A percentile compares a stretch with the other conserved stretches of the same genome.
Conservation (phyloP, 2,888 invertebrate species). For the Drosophila formosana region DNA sequence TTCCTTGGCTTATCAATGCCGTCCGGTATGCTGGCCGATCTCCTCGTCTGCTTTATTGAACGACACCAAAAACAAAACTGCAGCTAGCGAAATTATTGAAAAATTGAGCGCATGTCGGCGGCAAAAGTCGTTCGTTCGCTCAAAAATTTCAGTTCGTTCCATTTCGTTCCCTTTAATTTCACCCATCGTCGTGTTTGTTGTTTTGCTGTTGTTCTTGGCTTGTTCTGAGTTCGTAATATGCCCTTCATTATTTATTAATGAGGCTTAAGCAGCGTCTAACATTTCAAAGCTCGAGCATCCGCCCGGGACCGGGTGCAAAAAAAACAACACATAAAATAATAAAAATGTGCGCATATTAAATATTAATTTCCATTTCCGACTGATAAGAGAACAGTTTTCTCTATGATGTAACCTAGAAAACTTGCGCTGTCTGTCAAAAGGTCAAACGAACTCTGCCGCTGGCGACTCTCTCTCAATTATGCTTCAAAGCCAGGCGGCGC, state of each 20-base stretch:
- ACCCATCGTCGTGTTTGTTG: constrained; percentile 1
- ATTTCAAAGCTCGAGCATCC: constrained; percentile 62
- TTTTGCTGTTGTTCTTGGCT: background rate
- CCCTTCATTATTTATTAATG: constrained; percentile 78
- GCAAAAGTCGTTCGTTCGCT: constrained; percentile 12
- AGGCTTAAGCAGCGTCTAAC: constrained; percentile 80
- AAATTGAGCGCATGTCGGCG: constrained; percentile 36
- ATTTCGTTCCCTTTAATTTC: constrained; percentile 1
- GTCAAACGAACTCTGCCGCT: constrained; percentile 19
- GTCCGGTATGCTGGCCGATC: constrained; percentile 15
- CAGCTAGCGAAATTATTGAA: constrained; percentile 49
- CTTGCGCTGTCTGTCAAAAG: constrained; percentile 28
- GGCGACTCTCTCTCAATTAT: constrained; percentile 46
- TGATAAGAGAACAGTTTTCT: constrained; percentile 64
- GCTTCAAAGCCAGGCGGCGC: constrained; percentile 2
- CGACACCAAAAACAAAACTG: constrained; percentile 19
- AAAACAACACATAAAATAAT: constrained; percentile 37
- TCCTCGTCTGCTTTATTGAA: constrained; percentile 18
- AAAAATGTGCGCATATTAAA: constrained; percentile 75
- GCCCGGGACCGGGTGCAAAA: constrained; percentile 21
- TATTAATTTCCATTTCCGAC: constrained; percentile 78
- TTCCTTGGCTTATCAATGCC: constrained; percentile 74
- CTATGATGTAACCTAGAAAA: constrained; percentile 33
- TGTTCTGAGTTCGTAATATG: constrained; percentile 48
- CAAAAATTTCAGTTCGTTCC: constrained; percentile 8